Conservation (phyloP, 2,888 invertebrate species). For the Nomada hirtipes region DNA sequence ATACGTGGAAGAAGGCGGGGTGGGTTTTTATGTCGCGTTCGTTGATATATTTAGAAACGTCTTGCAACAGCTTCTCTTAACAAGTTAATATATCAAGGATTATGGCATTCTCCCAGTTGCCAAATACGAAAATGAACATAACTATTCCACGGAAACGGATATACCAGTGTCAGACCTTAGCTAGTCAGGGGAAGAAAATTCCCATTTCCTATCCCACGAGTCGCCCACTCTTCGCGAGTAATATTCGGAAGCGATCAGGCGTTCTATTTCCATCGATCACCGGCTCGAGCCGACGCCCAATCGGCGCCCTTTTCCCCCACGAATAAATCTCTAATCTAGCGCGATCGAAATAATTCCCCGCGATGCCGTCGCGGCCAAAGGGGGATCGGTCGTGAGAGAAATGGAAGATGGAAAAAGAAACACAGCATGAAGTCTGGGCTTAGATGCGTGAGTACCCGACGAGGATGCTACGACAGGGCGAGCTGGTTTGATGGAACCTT, state of each 20-base stretch:
- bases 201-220: slow-evolving; percentile 19
- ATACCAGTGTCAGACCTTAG: not conserved
- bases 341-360: slow-evolving; percentile 54
- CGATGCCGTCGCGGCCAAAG: slow-evolving; percentile 16
- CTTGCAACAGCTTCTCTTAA: not conserved
- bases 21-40: not conserved
- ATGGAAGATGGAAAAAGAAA: slow-evolving; percentile 3
- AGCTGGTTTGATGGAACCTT: slow-evolving; percentile 72
- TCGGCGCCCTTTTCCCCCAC: slow-evolving; percentile 21
- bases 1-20: not conserved
- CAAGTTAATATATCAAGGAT: too few species aligned
- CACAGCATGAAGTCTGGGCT: slow-evolving; percentile 3
- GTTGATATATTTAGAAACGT: not conserved
- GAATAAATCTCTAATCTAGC: slow-evolving; percentile 62
- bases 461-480: slow-evolving; percentile 50
- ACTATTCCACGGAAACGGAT: too few species aligned
- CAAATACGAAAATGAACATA: too few species aligned
- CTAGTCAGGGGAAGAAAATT: not conserved
- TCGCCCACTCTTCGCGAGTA: slow-evolving; percentile 12
- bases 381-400: not conserved
- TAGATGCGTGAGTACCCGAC: slow-evolving; percentile 7
- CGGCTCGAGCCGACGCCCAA: slow-evolving; percentile 41
- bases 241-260: slow-evolving; percentile 47
- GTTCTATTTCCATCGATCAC: slow-evolving; percentile 52
- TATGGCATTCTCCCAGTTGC: too few species aligned